Evolutionary conservation across 2,888 invertebrate genomes (phyloP).

Genomic region (Hydrotaea diabolus): DNA sequence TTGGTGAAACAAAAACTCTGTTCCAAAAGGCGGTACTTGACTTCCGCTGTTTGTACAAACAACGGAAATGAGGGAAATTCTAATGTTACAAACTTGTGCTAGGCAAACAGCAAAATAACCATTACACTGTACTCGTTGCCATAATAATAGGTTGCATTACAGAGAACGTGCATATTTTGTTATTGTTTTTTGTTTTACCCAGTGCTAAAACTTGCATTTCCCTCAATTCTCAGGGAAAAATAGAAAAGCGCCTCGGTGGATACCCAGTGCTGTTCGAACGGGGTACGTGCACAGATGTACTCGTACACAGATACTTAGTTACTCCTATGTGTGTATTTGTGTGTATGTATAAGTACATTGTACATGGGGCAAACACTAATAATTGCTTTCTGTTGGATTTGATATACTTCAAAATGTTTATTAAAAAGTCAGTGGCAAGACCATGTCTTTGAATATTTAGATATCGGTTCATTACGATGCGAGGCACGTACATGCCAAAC

Average conservation of each 20-base stretch:
- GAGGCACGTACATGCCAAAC: constrained; percentile 56
- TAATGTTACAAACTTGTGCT: constrained; percentile 62
- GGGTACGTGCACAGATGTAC: neutral
- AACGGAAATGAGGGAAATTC: constrained; percentile 67
- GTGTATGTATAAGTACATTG: neutral
- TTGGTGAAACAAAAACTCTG: constrained; percentile 49
- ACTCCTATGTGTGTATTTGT: neutral
- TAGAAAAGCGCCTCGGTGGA: neutral
- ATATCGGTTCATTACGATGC: constrained; percentile 56
- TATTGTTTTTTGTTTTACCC: constrained; percentile 15
- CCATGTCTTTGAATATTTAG: constrained; percentile 24
- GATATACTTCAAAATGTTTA: constrained; percentile 37
- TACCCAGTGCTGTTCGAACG: neutral
- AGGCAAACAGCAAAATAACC: constrained; percentile 31
- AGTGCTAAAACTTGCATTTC: constrained; percentile 57
- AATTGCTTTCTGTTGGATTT: constrained; percentile 43
- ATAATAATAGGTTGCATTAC: constrained; percentile 64
- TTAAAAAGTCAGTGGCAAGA: constrained; percentile 37
- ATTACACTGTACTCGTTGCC: constrained; percentile 55
- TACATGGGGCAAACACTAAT: constrained; percentile 50
- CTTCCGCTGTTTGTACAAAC: constrained; percentile 63
- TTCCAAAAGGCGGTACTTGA: constrained; percentile 64
- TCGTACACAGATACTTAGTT: no score
- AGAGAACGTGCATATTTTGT: constrained; percentile 61
- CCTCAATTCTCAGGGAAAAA: neutral